Percentiles rank a stretch among this genome's conserved stretches.
These are phyloP conservation scores for Hypercompe scribonia DNA, from an alignment of 2,888 invertebrate species.

Conservation along the genomic window DNA sequence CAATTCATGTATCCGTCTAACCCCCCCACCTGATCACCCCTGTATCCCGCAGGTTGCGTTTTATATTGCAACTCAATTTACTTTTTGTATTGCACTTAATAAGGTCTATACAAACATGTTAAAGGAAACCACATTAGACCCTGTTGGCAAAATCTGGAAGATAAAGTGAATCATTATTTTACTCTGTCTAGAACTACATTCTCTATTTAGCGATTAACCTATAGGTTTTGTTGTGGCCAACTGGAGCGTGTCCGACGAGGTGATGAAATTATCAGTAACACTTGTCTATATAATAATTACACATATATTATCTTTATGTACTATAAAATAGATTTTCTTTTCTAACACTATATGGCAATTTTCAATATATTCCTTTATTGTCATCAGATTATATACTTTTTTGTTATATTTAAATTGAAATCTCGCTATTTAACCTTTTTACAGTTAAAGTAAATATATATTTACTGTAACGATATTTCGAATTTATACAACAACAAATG, in stretches of 20 bases:
- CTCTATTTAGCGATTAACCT: too few species aligned
- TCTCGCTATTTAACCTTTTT: slow-evolving; percentile 23
- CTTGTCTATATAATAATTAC: slow-evolving; percentile 13
- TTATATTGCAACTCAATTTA: too few species aligned
- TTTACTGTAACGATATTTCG: slow-evolving; percentile 9
- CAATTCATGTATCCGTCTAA: not conserved
- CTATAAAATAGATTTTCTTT: slow-evolving; percentile 47
- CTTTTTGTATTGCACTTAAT: too few species aligned
- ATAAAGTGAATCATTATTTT: too few species aligned
- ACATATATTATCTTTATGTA: slow-evolving; percentile 13
- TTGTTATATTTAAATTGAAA: slow-evolving; percentile 15
- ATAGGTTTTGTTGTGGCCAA: too few species aligned
- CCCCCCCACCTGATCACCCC: not conserved
- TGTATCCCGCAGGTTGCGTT: not conserved
- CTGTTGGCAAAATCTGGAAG: too few species aligned
- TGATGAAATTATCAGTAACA: slow-evolving; percentile 20
- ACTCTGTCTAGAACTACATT: too few species aligned
- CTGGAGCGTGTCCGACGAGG: too few species aligned
- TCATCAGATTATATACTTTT: slow-evolving; percentile 45
- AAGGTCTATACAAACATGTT: too few species aligned
- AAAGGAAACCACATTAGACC: too few species aligned
- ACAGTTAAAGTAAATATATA: too few species aligned
- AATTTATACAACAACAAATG: slow-evolving; percentile 17
- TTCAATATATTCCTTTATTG: slow-evolving; percentile 55
- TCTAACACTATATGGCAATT: slow-evolving; percentile 49